phyloP scores from a whole-genome alignment of 2,113 vertebrate species.

The Petromus typicus region DNA sequence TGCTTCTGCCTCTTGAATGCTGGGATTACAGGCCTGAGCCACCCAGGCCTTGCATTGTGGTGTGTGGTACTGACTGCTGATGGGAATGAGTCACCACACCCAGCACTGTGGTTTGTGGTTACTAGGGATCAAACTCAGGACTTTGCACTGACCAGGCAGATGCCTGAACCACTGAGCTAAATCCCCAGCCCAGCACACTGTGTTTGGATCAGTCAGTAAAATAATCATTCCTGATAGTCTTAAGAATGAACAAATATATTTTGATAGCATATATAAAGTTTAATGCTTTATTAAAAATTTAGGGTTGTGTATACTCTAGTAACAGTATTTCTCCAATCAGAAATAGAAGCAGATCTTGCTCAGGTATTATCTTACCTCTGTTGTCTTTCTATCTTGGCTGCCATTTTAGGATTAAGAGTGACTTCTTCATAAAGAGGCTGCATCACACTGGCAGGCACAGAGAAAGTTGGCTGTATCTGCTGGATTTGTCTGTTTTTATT shows the following conservation, averaged over 20 bases:
- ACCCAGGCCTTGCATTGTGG: no score
- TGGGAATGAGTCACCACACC: no score
- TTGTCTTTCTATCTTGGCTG: slow-evolving; percentile 97
- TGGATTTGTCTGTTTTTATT: slow-evolving; percentile 96
- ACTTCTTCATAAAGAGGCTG: slow-evolving; percentile 91
- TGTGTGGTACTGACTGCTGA: no score
- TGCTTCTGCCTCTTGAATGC: no score
- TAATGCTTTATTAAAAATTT: not conserved
- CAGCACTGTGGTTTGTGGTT: no score
- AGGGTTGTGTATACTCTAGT: not conserved
- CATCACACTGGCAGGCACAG: slow-evolving; percentile 89
- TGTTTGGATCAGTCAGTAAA: not conserved
- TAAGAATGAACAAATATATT: not conserved
- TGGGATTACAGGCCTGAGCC: no score
- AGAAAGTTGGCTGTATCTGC: slow-evolving; percentile 91
- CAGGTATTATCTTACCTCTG: slow-evolving; percentile 90
- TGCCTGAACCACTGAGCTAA: no score
- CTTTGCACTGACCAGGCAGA: no score
- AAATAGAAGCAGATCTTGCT: not conserved
- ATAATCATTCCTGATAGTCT: not conserved
- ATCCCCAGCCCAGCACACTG: not conserved
- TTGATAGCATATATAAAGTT: not conserved
- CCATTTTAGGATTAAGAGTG: slow-evolving; percentile 96
- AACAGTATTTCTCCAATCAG: not conserved
- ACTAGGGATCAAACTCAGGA: no score